Percentiles rank a stretch among this genome's conserved stretches.
These are phyloP conservation scores for Cylindroiulus punctatus DNA, from an alignment of 2,888 invertebrate genomes.

Conservation along the genomic window DNA sequence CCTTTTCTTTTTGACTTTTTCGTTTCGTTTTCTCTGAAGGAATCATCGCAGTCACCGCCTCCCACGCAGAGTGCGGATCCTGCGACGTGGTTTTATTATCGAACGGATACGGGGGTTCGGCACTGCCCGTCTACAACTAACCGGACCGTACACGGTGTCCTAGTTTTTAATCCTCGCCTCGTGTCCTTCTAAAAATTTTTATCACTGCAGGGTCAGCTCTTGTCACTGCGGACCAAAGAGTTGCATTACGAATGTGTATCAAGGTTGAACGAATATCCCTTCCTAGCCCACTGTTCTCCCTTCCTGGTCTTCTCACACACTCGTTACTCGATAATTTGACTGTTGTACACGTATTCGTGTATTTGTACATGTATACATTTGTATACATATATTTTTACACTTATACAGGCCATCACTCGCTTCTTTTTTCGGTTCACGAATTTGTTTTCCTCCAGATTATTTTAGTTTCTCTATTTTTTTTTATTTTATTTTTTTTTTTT, in stretches of 20 bases:
- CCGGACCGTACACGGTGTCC: background rate
- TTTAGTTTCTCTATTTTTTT: too few species aligned
- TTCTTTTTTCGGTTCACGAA: too few species aligned
- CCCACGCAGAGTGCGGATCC: background rate
- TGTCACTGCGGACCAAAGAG: background rate
- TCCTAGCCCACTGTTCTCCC: too few species aligned
- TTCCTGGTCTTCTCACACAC: background rate
- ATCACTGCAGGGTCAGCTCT: background rate
- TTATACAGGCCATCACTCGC: too few species aligned
- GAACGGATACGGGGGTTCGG: background rate
- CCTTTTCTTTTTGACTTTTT: background rate
- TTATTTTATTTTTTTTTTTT: too few species aligned
- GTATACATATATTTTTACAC: too few species aligned
- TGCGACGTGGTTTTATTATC: background rate
- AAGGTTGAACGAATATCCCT: background rate
- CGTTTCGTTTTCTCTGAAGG: background rate
- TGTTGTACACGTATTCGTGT: too few species aligned
- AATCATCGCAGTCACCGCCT: background rate
- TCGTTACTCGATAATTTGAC: background rate
- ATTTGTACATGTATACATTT: background rate
- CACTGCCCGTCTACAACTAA: background rate
- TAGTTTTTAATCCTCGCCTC: background rate
- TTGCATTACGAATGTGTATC: background rate
- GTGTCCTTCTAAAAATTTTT: background rate
- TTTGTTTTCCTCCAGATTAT: too few species aligned